These are phyloP conservation scores for Antedon mediterranea DNA, from an alignment of 53 echinoderm and acorn worm species.

Conservation along the genomic window DNA sequence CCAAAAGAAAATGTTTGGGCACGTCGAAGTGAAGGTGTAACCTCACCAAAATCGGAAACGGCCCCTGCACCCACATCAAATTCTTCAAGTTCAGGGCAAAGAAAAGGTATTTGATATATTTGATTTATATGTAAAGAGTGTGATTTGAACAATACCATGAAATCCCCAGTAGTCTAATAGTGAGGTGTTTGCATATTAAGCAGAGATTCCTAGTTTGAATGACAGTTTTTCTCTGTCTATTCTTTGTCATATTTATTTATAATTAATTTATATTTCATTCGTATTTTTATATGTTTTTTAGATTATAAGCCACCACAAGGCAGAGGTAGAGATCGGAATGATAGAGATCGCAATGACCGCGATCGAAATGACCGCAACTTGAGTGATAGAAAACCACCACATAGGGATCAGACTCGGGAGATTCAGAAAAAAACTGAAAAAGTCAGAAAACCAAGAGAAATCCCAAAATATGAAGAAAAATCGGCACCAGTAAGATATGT, in stretches of 20 bases:
- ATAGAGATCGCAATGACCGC: not conserved
- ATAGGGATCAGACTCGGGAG: not conserved
- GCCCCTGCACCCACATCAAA: not conserved
- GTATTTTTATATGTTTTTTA: not conserved
- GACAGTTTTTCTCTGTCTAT: too few species aligned
- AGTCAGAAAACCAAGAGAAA: slow-evolving; percentile 22
- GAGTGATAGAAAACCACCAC: slow-evolving; percentile 6
- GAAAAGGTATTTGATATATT: not conserved
- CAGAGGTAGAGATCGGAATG: not conserved
- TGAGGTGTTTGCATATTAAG: too few species aligned
- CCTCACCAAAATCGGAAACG: slow-evolving; percentile 28
- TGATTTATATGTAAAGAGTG: too few species aligned
- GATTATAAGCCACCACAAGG: not conserved
- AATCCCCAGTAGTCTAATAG: too few species aligned
- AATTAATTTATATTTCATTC: not conserved
- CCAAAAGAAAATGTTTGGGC: slow-evolving; percentile 99
- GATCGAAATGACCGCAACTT: not conserved
- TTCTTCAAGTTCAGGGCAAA: not conserved
- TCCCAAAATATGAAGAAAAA: slow-evolving; percentile 88
- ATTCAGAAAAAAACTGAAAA: slow-evolving; percentile 12
- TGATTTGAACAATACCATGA: too few species aligned
- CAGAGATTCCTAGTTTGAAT: too few species aligned
- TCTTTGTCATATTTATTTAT: too few species aligned
- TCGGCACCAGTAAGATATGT: slow-evolving; percentile 31
- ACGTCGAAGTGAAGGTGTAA: slow-evolving; percentile 47